Evolutionary conservation across 2,888 invertebrate genomes (phyloP).

Genomic region (Allophyes oxyacanthae): DNA sequence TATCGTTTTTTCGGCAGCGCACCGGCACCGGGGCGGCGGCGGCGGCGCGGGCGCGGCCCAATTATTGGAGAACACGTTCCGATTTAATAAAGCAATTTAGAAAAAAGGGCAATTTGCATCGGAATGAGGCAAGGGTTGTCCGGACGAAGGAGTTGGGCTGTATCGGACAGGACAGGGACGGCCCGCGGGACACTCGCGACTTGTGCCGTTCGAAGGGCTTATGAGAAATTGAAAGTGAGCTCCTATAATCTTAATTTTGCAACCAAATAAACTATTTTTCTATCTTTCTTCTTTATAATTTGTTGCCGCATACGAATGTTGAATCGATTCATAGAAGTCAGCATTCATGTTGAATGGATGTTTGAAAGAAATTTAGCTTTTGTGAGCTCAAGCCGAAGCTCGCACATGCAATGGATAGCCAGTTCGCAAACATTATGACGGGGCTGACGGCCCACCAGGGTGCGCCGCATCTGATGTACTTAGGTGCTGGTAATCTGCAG

Average conservation of each 20-base stretch:
- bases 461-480: too few species aligned
- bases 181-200: constrained; percentile 5
- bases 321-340: neutral
- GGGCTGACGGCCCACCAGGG: too few species aligned
- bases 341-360: neutral
- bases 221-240: constrained; percentile 5
- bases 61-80: constrained; percentile 85
- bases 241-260: too few species aligned
- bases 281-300: too few species aligned
- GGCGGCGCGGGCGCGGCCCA: constrained; percentile 50
- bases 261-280: too few species aligned
- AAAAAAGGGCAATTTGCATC: constrained; percentile 84
- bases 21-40: constrained; percentile 18
- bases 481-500: too few species aligned
- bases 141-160: constrained; percentile 43
- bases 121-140: constrained; percentile 78
- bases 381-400: too few species aligned
- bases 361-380: neutral
- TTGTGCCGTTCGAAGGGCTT: neutral
- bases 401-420: too few species aligned
- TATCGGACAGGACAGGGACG: constrained; percentile 46
- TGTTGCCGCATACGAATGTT: neutral
- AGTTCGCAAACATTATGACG: too few species aligned
- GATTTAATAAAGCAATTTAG: constrained; percentile 87
- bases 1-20: constrained; percentile 57